Evolutionary conservation across 92 coral and sea anemone species (phyloP).

Genomic region (Virgularia gustaviana): DNA sequence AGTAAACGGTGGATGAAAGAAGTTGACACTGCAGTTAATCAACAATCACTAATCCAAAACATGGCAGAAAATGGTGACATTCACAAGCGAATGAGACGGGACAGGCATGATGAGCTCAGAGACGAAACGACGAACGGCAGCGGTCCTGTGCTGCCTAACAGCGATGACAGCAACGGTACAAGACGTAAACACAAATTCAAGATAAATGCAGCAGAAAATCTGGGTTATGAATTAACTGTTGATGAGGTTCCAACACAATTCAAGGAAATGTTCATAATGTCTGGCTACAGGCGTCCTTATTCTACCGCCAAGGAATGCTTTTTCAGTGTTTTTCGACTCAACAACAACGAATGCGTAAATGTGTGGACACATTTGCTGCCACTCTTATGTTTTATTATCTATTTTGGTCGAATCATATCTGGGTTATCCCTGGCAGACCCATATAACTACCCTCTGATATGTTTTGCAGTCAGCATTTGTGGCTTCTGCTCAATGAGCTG

Average conservation of each 20-base stretch:
- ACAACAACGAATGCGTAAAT: constrained; percentile 76
- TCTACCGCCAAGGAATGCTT: constrained; percentile 76
- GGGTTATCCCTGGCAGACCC: constrained; percentile 59
- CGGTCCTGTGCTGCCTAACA: no score
- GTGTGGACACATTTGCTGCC: constrained; percentile 97
- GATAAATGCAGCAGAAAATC: neutral
- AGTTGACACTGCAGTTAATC: neutral
- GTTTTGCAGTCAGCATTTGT: constrained; percentile 86
- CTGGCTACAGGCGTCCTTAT: constrained; percentile 90
- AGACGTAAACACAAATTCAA: neutral
- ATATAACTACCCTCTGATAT: constrained; percentile 70
- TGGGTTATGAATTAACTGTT: neutral
- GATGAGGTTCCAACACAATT: constrained; percentile 91
- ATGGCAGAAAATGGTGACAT: neutral
- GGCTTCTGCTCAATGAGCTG: constrained; percentile 87
- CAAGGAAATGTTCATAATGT: constrained; percentile 72
- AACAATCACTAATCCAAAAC: neutral
- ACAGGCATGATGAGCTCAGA: neutral
- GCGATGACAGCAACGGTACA: neutral
- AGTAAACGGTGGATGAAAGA: neutral
- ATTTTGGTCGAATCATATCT: constrained; percentile 58
- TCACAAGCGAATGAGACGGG: constrained; percentile 9
- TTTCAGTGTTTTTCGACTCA: constrained; percentile 66
- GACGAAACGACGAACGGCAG: neutral
- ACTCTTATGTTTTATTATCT: constrained; percentile 63